Evolutionary conservation across 2,113 vertebrate species (phyloP).

Genomic region (Xenus cinereus): DNA sequence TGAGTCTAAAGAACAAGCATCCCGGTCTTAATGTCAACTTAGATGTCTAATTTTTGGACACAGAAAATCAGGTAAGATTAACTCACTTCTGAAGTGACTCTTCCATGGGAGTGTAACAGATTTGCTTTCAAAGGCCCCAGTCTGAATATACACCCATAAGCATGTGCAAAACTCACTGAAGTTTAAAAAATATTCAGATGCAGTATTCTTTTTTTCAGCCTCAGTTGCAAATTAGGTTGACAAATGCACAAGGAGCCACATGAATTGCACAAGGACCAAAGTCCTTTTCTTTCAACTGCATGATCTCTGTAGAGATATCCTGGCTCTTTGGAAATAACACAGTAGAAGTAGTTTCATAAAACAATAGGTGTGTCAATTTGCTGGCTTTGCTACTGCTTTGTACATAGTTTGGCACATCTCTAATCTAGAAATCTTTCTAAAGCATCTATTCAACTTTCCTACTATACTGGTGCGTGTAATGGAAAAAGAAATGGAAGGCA

Average conservation of each 20-base stretch:
- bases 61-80: background rate
- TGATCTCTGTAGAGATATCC: background rate
- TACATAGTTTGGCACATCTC: background rate
- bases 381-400: background rate
- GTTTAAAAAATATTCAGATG: background rate
- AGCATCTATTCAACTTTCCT: background rate
- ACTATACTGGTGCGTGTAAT: background rate
- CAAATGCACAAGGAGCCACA: background rate
- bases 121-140: background rate
- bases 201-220: background rate
- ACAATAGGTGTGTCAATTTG: background rate
- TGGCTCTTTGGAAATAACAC: background rate
- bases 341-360: background rate
- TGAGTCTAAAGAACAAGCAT: background rate
- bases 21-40: background rate
- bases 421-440: background rate
- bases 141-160: background rate
- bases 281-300: background rate
- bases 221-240: background rate
- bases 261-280: background rate
- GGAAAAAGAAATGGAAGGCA: background rate
- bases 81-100: background rate
- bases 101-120: background rate
- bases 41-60: background rate
- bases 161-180: background rate